These are phyloP conservation scores for Agrilus planipennis DNA, from an alignment of 1,140 invertebrate genomes.

Conservation along the genomic window DNA sequence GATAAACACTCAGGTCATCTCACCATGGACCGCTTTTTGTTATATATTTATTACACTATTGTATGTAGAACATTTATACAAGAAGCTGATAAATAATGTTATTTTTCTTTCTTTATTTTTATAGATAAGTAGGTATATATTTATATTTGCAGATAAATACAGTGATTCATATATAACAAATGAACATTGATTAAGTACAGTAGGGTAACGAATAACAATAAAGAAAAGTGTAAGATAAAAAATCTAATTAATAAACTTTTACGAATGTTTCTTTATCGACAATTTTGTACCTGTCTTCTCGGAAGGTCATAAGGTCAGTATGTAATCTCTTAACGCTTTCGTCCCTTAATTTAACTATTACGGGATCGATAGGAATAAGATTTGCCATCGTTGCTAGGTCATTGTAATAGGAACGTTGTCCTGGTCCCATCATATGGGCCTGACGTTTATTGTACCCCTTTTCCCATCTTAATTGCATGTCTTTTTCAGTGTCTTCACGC, in stretches of 20 bases:
- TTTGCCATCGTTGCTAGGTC: conserved; percentile 42
- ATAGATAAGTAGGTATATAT: no score
- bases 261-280: conserved; percentile 27
- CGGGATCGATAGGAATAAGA: conserved; percentile 38
- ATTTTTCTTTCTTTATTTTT: no score
- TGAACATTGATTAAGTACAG: no score
- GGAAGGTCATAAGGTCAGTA: conserved; percentile 27
- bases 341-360: conserved; percentile 35
- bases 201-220: no score
- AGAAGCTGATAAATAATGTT: no score
- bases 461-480: conserved; percentile 34
- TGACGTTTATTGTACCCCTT: conserved; percentile 40
- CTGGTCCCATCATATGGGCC: conserved; percentile 48
- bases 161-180: no score
- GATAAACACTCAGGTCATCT: no score
- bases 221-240: no score
- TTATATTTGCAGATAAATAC: no score
- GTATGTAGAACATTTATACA: no score
- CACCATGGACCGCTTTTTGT: no score
- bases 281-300: conserved; percentile 28
- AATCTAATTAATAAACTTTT: not conserved
- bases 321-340: conserved; percentile 26
- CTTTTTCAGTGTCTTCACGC: conserved; percentile 42
- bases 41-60: no score
- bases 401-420: conserved; percentile 44